Percentiles rank a stretch among this genome's conserved stretches.
phyloP scores from a whole-genome alignment of 2,888 invertebrate genomes.

The Drosophila stalkeri region DNA sequence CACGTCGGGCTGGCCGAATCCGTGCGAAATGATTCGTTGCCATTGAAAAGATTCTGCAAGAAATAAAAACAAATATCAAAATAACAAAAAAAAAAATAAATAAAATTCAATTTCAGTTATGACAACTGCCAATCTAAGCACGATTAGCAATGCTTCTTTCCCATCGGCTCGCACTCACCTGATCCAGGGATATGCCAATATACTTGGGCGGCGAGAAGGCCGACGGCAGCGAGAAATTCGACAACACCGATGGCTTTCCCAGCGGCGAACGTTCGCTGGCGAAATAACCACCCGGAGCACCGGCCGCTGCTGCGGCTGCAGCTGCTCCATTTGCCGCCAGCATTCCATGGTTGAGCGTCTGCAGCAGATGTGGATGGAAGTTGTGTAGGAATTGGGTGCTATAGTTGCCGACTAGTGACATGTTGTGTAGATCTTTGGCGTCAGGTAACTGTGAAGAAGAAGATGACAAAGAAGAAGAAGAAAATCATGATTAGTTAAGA shows the following conservation, averaged over 20 bases:
- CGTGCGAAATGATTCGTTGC: slow-evolving; percentile 86
- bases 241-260: slow-evolving; percentile 86
- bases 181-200: slow-evolving; percentile 85
- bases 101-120: slow-evolving; percentile 62
- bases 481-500: not conserved
- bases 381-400: slow-evolving; percentile 90
- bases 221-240: slow-evolving; percentile 90
- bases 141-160: slow-evolving; percentile 36
- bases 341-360: slow-evolving; percentile 88
- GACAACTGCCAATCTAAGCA: slow-evolving; percentile 70
- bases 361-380: slow-evolving; percentile 90
- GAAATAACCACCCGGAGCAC: slow-evolving; percentile 83
- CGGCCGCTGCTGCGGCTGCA: slow-evolving; percentile 79
- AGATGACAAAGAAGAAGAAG: too few species aligned
- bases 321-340: slow-evolving; percentile 85
- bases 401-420: slow-evolving; percentile 89
- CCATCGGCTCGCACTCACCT: slow-evolving; percentile 74
- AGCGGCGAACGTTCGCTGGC: slow-evolving; percentile 86
- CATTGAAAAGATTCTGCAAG: slow-evolving; percentile 84
- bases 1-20: slow-evolving; percentile 88
- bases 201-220: slow-evolving; percentile 91
- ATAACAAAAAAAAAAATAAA: not conserved
- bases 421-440: slow-evolving; percentile 88
- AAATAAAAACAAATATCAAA: not conserved
- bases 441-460: slow-evolving; percentile 85